Base-by-base conservation (phyloP, 2,797 vertebrate genomes). In the Accipiter badius region DNA sequence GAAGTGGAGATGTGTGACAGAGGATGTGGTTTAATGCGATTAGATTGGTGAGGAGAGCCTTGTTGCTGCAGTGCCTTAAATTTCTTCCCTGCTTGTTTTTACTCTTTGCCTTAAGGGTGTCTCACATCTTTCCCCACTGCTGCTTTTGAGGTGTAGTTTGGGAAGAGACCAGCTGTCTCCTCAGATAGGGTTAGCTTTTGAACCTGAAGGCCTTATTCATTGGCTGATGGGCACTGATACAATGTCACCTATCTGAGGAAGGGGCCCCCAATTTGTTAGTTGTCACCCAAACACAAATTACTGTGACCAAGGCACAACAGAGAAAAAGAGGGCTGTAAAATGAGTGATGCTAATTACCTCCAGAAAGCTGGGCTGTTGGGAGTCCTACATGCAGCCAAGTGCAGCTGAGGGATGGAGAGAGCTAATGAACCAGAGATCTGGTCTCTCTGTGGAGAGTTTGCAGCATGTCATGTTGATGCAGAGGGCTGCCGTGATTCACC, bases 61-160 rank as follows among this genome's bases (percentile, higher is more conserved):
- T 80, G 49, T 62, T 62, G 3, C 6, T 83, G 52, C 14, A 58
- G 22, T 40, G 24, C 26, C 33, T 82, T 33, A 49, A 13, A 1
- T 61, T 90, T 86, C 28, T 83, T 71, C n/a, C 31, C 18, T 88
- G 24, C 37, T 74, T 63, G n/a, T 11, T 90, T 89, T 90, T 29
- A 50, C 11, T 82, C 20, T 25, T 50, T 91, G n/a, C 20, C 15
- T 67, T 58, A 71, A 73, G 25, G 15, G 10, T 54, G 26, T 80
- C n/a, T 95, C 19, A 5, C 7, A 3, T 29, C 37, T 87, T 93
- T 85, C 24, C 28, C 22, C 0, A 3, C 33, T 79, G 47, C 33
- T 62, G 19, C 28, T 82, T 58, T 62, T 79, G 57, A 69, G 65
- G 42, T 72, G 77, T 39, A 25, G 28, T 55, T 58, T 83, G 62